A percentile compares a stretch with the other conserved stretches of the same genome.
phyloP scores from a whole-genome alignment of 2,797 vertebrate genomes.

The Buphagus erythrorhynchus region DNA sequence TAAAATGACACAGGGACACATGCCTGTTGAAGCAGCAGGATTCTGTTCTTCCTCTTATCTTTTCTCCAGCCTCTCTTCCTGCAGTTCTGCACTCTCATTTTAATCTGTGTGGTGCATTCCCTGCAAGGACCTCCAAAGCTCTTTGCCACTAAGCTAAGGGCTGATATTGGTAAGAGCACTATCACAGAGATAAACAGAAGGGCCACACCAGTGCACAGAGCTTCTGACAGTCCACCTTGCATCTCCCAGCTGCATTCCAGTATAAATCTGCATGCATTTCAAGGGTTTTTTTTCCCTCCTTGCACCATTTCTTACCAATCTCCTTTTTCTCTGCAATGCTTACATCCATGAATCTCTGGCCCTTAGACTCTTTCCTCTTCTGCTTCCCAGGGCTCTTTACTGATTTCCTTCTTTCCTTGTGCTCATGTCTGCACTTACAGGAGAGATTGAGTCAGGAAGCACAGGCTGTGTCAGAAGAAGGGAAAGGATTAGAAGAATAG shows the following conservation, averaged over 20 bases:
- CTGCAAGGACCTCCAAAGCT: neutral
- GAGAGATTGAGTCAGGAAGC: rapidly evolving
- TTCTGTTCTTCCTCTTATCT: neutral
- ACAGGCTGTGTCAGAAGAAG: neutral
- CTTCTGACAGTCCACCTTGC: neutral
- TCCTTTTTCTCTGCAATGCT: neutral
- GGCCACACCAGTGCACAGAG: neutral
- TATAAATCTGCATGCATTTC: neutral
- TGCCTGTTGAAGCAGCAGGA: neutral
- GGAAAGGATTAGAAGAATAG: neutral
- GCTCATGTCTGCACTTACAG: neutral
- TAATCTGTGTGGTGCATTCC: neutral
- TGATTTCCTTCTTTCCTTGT: neutral
- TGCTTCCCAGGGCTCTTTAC: neutral
- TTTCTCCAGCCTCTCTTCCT: neutral
- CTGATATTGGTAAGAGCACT: neutral
- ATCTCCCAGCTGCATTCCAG: neutral
- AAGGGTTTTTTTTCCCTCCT: neutral
- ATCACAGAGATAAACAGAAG: neutral
- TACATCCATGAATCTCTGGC: neutral
- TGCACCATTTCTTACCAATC: neutral
- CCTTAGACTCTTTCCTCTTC: neutral
- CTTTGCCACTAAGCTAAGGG: neutral
- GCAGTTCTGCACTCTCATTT: neutral
- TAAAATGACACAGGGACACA: neutral